Evolutionary conservation across 2,113 vertebrate genomes (phyloP).

Genomic region (Uria lomvia): DNA sequence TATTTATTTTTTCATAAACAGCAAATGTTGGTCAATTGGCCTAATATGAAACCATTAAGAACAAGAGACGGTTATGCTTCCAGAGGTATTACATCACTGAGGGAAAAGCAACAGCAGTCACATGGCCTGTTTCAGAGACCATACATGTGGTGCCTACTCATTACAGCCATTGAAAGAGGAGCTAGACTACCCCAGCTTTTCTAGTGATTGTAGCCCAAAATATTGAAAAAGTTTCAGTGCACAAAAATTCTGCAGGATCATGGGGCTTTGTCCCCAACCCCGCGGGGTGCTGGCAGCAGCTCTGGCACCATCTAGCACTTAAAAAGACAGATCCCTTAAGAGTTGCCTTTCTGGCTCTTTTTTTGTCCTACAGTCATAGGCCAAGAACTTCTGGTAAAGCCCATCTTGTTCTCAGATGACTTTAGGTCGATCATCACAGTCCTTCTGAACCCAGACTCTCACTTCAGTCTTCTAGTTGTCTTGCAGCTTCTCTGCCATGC

Average conservation of each 20-base stretch:
- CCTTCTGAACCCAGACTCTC: background rate
- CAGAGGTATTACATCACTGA: background rate
- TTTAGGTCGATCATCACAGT: background rate
- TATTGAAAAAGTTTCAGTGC: background rate
- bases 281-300: background rate
- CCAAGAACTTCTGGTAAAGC: background rate
- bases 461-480: background rate
- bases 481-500: background rate
- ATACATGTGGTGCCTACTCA: accelerated
- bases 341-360: background rate
- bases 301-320: background rate
- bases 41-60: background rate
- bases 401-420: background rate
- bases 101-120: background rate
- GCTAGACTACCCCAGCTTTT: background rate
- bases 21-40: background rate
- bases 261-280: background rate
- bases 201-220: background rate
- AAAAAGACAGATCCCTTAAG: background rate
- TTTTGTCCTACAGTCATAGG: background rate
- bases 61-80: background rate
- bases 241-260: background rate
- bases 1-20: background rate
- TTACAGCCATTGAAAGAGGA: background rate
- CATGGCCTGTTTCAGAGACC: background rate